Evolutionary conservation across 1,140 invertebrate species (phyloP).

Genomic region (Meloidogyne floridensis): DNA sequence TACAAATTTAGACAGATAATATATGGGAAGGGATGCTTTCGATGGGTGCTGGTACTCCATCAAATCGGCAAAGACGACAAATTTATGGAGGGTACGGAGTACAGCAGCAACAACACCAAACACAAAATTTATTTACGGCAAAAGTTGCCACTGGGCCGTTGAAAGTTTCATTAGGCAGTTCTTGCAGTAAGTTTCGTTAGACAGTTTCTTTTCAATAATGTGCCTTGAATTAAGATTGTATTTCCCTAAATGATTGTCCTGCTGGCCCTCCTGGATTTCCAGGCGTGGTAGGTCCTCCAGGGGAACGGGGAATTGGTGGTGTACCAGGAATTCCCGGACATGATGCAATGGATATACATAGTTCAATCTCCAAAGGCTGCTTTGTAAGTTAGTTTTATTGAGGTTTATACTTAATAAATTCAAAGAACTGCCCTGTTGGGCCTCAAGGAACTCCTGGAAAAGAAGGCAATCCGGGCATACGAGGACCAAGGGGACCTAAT

Average conservation of each 20-base stretch:
- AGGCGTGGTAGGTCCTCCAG: constrained; percentile 11
- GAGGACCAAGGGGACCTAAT: constrained; percentile 30
- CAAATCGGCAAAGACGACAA: constrained; percentile 60
- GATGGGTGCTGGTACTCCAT: constrained; percentile 58
- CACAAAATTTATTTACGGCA: background rate
- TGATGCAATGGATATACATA: constrained; percentile 43
- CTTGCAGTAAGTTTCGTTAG: background rate
- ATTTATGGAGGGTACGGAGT: constrained; percentile 58
- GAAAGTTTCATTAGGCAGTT: background rate
- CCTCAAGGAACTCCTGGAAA: constrained; percentile 38
- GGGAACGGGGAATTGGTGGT: constrained; percentile 35
- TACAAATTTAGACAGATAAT: constrained; percentile 48
- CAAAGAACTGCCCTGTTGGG: constrained; percentile 44
- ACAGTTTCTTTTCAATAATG: no score
- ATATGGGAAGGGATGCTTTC: constrained; percentile 58
- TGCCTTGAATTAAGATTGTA: constrained; percentile 5
- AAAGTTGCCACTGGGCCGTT: constrained; percentile 2
- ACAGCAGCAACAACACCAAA: background rate
- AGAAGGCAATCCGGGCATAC: constrained; percentile 39
- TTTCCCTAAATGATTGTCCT: constrained; percentile 16
- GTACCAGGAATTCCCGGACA: constrained; percentile 45
- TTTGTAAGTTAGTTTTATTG: constrained; percentile 26
- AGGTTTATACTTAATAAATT: background rate
- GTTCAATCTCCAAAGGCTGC: constrained; percentile 38
- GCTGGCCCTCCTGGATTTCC: constrained; percentile 14